Evolutionary conservation across 2,888 invertebrate genomes (phyloP), one percentile per base, ranked within the genome.

Genomic region (Harmothoe impar): DNA sequence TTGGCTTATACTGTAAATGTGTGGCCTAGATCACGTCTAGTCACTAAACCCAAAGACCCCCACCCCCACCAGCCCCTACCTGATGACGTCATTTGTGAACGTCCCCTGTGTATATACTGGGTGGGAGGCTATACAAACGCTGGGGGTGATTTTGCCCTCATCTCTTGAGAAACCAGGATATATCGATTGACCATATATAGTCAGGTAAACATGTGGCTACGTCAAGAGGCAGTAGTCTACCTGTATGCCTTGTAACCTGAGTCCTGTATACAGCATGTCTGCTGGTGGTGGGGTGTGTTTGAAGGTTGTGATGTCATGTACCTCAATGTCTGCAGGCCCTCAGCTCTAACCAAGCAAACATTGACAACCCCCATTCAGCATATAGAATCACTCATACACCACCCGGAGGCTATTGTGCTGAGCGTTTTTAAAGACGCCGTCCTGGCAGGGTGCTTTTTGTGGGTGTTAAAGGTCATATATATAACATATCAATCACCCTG

Each of bases 311-410:
- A 43, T 43, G 43, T 43, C 43, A 43, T 43, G 43, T 43, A 43
- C 43, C 43, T 43, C 43, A 43, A 29, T 72, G 31, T 72, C 72
- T 29, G 31, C 5, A 29, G 72, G 72, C 72, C 7, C 72, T 25
- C 3, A 72, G 72, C 25, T 25, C 72, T 72, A 72, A 72, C 72
- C 72, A 25, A 72, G 72, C 72, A 72, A 72, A 72, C 72, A 72
- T 29, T 72, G 72, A 72, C 72, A 15, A 25, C 15, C 29, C 25
- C 72, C 25, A 25, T 29, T 7, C 72, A 72, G 72, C 31, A 29
- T 72, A 72, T 29, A 72, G n/a, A 72, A 72, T 72, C 72, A 72
- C 25, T 15, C 15, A 72, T 29, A 72, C 72, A 72, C 25, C n/a
- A n/a, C 72, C 72, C 72, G 3, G 20, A 29, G 29, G 72, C 72